A percentile compares a stretch with the other conserved stretches of the same genome.
phyloP scores from a whole-genome alignment of 2,113 vertebrate genomes.

The Gallinago jamesoni region DNA sequence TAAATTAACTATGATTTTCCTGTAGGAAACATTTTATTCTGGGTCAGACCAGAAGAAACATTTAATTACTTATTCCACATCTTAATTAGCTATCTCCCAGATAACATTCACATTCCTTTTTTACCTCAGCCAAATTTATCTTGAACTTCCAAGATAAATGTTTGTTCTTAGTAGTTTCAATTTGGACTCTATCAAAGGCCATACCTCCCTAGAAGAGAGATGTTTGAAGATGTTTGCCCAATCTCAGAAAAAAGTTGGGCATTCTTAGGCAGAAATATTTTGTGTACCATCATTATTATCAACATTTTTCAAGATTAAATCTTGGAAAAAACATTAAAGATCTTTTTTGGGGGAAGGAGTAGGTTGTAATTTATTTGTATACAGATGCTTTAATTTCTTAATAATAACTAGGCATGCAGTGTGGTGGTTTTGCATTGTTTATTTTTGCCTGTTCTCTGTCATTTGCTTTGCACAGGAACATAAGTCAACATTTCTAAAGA shows the following conservation, averaged over 20 bases:
- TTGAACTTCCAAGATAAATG: neutral
- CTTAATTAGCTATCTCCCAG: neutral
- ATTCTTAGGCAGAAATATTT: neutral
- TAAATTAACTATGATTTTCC: neutral
- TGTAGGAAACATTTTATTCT: neutral
- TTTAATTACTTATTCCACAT: neutral
- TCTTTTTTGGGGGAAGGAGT: accelerated
- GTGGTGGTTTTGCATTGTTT: neutral
- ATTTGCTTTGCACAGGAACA: neutral
- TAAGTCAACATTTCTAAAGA: neutral
- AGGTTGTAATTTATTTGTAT: neutral
- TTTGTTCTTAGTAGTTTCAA: neutral
- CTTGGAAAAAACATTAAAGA: neutral
- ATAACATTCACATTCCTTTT: neutral
- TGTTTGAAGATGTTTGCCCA: neutral
- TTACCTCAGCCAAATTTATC: neutral
- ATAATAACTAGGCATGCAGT: neutral
- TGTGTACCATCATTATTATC: neutral
- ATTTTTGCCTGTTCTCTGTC: neutral
- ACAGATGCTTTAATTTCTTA: neutral
- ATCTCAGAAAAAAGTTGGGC: neutral
- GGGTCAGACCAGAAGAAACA: neutral
- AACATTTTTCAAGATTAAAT: neutral
- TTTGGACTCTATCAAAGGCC: neutral
- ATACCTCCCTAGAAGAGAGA: neutral